These are phyloP conservation scores for Potamilus streckersoni DNA, from an alignment of 1,140 invertebrate species.

Conservation along the genomic window DNA sequence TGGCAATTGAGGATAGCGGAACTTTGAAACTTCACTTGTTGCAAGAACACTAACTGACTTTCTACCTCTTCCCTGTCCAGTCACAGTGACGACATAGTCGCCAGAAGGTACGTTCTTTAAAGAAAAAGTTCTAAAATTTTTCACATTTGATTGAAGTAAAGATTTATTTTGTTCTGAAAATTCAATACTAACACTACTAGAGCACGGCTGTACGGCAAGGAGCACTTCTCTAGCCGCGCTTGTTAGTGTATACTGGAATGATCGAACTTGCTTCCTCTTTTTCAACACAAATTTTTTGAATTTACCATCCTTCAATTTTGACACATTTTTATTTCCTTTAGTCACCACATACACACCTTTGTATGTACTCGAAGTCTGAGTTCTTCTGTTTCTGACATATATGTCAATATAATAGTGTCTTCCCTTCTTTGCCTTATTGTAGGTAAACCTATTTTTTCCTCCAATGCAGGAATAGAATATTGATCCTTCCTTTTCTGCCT, in stretches of 20 bases:
- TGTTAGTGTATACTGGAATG: slow-evolving; percentile 22
- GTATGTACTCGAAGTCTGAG: slow-evolving; percentile 53
- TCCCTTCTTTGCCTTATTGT: slow-evolving; percentile 40
- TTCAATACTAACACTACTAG: slow-evolving; percentile 18
- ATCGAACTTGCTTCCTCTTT: slow-evolving; percentile 13
- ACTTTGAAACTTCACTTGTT: too few species aligned
- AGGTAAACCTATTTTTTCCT: slow-evolving; percentile 53
- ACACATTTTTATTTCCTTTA: slow-evolving; percentile 27
- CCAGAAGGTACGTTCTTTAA: slow-evolving; percentile 43
- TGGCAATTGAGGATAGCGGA: slow-evolving; percentile 40
- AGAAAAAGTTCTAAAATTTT: slow-evolving; percentile 37
- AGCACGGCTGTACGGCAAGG: slow-evolving; percentile 23
- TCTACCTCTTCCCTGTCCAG: too few species aligned
- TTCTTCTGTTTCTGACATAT: slow-evolving; percentile 53
- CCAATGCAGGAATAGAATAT: slow-evolving; percentile 58
- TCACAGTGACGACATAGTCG: slow-evolving; percentile 44
- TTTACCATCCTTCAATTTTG: slow-evolving; percentile 39
- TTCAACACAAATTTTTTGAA: slow-evolving; percentile 38
- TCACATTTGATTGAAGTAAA: slow-evolving; percentile 15
- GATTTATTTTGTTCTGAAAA: slow-evolving; percentile 20
- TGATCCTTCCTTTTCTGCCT: slow-evolving; percentile 28
- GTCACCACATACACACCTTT: slow-evolving; percentile 46
- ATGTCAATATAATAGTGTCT: slow-evolving; percentile 64
- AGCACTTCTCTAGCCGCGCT: slow-evolving; percentile 17
- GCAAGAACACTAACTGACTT: too few species aligned